Base-by-base conservation (phyloP, 2,888 invertebrate genomes). In the Omphaloscelis lunosa region DNA sequence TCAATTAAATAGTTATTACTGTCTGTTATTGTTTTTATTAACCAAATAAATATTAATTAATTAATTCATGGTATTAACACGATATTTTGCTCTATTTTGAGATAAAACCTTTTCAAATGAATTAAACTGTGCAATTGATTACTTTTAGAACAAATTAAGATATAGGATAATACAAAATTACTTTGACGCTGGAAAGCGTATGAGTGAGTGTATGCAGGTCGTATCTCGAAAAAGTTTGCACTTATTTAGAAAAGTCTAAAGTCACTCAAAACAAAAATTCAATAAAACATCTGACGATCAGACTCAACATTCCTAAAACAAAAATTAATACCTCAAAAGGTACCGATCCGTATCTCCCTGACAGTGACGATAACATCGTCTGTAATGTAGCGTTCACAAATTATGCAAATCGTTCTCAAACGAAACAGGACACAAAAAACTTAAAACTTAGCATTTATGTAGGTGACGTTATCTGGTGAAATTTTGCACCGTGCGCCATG, bases 401-500 rank as follows among this genome's bases (percentile, higher is more conserved):
- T 83, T 82, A 82, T 79, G 80, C 72, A 77, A 85, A 88, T 79
- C 53, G 34, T 65, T 39, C 62, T 39, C 77, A 77, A 87, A 80
- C 71, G 63, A 83, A 84, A 88, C 81, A 74, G 76, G 70, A 75
- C 58, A 76, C 71, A 83, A 87, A 87, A 88, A 86, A 82, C 81
- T 87, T 82, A 78, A 87, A 91, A 90, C 88, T 89, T 89, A 89
- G 88, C 89, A 87, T 84, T 85, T 82, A 88, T 91, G 89, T 89
- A 88, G 87, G 83, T 88, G 88, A 90, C 86, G 87, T 89, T 92
- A 91, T 90, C 91, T 91, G 71, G 88, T 87, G 90, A 91, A 92
- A 91, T 92, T 92, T 91, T 90, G 89, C 90, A 89, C 83, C 86
- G 86, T 80, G 88, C 82, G 89, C 89, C 82, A 90, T 92, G 90